Percentiles rank a stretch among this genome's conserved stretches.
Evolutionary conservation across 2,888 invertebrate genomes (phyloP).

Genomic region (Orthonevra nobilis): DNA sequence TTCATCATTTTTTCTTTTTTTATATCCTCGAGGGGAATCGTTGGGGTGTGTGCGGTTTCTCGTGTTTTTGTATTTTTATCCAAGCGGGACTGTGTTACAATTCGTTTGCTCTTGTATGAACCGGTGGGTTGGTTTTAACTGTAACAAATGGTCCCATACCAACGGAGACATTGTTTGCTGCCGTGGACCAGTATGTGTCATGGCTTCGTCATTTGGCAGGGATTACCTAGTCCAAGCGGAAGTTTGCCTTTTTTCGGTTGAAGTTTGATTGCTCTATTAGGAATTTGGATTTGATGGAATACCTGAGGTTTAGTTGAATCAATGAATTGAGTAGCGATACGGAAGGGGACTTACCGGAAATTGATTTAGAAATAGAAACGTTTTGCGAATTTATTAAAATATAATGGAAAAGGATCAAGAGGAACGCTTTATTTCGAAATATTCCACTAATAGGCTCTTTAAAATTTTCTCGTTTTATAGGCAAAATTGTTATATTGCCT

Average conservation of each 20-base stretch:
- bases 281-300: background rate
- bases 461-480: no score
- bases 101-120: background rate
- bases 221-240: conserved; percentile 9
- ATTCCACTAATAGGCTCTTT: no score
- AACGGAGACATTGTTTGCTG: conserved; percentile 13
- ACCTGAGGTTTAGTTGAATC: background rate
- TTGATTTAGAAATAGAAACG: no score
- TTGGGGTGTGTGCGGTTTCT: conserved; percentile 1
- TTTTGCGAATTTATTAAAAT: no score
- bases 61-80: conserved; percentile 33
- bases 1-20: conserved; percentile 1
- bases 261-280: conserved; percentile 21
- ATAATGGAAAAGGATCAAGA: no score
- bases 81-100: background rate
- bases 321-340: background rate
- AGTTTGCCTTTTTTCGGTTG: background rate
- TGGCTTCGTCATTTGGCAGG: conserved; percentile 16
- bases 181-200: background rate
- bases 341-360: no score
- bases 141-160: conserved; percentile 19
- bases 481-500: no score
- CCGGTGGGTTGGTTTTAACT: background rate
- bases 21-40: background rate
- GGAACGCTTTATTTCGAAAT: no score